A percentile compares a stretch with the other conserved stretches of the same genome.
These are phyloP conservation scores for Ascidia mentula DNA, from an alignment of 23 tunicate genomes.

Conservation along the genomic window DNA sequence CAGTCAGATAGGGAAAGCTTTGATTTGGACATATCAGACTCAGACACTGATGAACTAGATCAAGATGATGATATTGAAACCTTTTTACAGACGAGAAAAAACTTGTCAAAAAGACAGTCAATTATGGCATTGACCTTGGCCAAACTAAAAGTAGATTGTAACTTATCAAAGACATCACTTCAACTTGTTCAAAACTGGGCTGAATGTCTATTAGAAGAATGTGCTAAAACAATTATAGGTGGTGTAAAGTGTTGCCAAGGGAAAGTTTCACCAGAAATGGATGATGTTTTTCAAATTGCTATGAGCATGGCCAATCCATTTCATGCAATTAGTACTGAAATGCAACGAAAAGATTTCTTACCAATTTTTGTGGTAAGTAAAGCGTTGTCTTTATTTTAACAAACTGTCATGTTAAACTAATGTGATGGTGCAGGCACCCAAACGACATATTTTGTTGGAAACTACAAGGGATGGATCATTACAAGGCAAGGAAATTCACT, in stretches of 20 bases:
- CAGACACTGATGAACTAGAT: conserved; percentile 1
- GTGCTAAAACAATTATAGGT: conserved; percentile 8
- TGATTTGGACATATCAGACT: background rate
- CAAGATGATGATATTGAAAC: background rate
- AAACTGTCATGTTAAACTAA: conserved; percentile 4
- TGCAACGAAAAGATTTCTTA: conserved; percentile 5
- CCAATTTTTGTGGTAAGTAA: conserved; percentile 8
- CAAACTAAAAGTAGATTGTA: conserved; percentile 4
- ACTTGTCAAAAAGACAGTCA: conserved; percentile 12
- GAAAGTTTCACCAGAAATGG: conserved; percentile 7
- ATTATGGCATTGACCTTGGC: conserved; percentile 3
- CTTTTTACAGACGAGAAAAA: background rate
- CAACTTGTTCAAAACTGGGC: conserved; percentile 2
- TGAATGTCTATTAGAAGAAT: conserved; percentile 8
- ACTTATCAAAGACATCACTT: conserved; percentile 7
- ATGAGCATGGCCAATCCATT: conserved; percentile 10
- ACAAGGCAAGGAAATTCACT: conserved; percentile 9
- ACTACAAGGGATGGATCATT: conserved; percentile 7
- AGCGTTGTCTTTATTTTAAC: conserved; percentile 5
- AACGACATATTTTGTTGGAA: conserved; percentile 11
- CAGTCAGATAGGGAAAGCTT: conserved; percentile 8
- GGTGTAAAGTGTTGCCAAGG: conserved; percentile 5
- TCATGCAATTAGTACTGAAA: conserved; percentile 5
- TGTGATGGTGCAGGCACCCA: background rate
- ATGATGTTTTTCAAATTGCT: conserved; percentile 5